These are phyloP conservation scores for Mastacembelus armatus DNA, from an alignment of 2,797 vertebrate species.

Conservation along the genomic window DNA sequence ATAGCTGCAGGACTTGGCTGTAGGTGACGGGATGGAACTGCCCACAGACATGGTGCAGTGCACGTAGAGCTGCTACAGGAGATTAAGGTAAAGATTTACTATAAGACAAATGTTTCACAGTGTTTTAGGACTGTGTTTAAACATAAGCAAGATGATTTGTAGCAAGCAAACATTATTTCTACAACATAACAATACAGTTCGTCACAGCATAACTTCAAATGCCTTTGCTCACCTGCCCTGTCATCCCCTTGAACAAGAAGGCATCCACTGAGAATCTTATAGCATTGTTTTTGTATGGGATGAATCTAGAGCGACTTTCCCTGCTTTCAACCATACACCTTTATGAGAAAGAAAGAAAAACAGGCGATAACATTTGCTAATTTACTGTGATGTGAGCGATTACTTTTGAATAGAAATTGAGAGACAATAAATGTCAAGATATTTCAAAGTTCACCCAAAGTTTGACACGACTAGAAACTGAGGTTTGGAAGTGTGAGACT, in stretches of 20 bases:
- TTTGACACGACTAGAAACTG: slow-evolving; percentile 73
- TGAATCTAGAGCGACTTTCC: slow-evolving; percentile 69
- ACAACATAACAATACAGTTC: not conserved
- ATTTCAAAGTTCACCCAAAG: slow-evolving; percentile 80
- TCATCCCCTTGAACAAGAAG: slow-evolving; percentile 70
- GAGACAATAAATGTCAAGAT: not conserved
- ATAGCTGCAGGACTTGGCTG: slow-evolving; percentile 81
- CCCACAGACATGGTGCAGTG: slow-evolving; percentile 78
- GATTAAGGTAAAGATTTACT: not conserved
- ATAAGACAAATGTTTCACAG: not conserved
- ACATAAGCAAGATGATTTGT: not conserved
- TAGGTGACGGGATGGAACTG: slow-evolving; percentile 52
- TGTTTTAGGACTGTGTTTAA: not conserved
- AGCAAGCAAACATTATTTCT: not conserved
- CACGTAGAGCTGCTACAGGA: slow-evolving; percentile 76
- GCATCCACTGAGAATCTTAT: slow-evolving; percentile 81
- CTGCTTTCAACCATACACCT: slow-evolving; percentile 82
- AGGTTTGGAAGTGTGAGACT: slow-evolving; percentile 60
- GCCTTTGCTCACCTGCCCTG: slow-evolving; percentile 61
- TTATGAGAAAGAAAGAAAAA: not conserved
- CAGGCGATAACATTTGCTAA: accelerated
- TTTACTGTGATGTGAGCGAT: not conserved
- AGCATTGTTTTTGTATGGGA: slow-evolving; percentile 57
- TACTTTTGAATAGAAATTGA: not conserved
- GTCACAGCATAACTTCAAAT: too few relatives aligned